These are phyloP conservation scores for Amblyjoppa fuscipennis DNA, from an alignment of 2,888 invertebrate genomes.

Conservation along the genomic window DNA sequence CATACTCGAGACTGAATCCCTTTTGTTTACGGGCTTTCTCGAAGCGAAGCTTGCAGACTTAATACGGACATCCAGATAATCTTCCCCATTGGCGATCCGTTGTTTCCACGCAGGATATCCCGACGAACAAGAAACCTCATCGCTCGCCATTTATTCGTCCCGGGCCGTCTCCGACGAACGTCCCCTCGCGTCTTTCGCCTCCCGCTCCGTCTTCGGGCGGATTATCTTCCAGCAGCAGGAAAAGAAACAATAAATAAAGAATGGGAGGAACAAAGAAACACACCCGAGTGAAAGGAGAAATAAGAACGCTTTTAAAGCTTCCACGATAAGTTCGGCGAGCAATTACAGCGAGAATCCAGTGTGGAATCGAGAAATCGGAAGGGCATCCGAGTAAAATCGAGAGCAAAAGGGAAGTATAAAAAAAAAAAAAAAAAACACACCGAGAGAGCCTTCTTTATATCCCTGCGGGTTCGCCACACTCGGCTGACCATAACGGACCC, in stretches of 20 bases:
- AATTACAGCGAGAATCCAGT: conserved; percentile 66
- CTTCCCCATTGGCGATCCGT: neutral
- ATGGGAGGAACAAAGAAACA: neutral
- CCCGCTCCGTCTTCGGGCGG: neutral
- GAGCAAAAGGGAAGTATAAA: neutral
- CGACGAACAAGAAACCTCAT: neutral
- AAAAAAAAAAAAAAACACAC: neutral
- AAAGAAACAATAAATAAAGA: neutral
- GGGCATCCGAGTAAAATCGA: conserved; percentile 31
- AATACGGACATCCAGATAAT: neutral
- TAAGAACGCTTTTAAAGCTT: conserved; percentile 4
- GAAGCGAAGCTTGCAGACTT: neutral
- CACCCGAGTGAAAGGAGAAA: neutral
- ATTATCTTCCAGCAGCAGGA: neutral
- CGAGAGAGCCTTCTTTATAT: conserved; percentile 52
- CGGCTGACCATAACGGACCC: conserved; percentile 69
- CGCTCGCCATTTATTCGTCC: neutral
- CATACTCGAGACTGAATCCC: no score
- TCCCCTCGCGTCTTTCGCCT: neutral
- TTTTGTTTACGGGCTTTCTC: neutral
- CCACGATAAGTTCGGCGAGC: conserved; percentile 54
- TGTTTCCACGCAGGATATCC: neutral
- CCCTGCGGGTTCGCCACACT: conserved; percentile 55
- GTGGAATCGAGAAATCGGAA: conserved; percentile 30
- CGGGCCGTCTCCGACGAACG: neutral